These are phyloP conservation scores for Podabrus alpinus DNA, from an alignment of 2,888 invertebrate genomes.

Conservation along the genomic window DNA sequence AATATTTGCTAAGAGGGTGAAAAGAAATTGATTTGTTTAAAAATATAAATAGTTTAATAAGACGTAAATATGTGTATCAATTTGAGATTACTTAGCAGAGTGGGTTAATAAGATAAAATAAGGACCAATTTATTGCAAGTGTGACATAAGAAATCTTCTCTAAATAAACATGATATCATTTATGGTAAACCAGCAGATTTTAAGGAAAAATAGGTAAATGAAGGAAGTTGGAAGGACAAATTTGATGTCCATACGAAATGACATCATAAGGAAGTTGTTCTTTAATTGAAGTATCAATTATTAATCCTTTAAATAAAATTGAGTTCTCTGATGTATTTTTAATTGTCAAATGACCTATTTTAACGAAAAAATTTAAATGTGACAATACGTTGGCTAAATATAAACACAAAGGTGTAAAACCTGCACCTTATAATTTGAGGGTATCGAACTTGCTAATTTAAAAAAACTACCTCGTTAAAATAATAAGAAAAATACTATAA, in stretches of 20 bases:
- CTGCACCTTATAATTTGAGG: not conserved
- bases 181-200: slow-evolving; percentile 5
- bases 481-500: not conserved
- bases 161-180: slow-evolving; percentile 23
- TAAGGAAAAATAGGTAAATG: slow-evolving; percentile 4
- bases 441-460: not conserved
- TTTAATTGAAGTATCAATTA: not conserved
- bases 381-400: not conserved
- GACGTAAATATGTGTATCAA: not conserved
- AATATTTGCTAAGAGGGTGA: not conserved
- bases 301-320: not conserved
- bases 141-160: slow-evolving; percentile 8
- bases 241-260: not conserved
- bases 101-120: not conserved
- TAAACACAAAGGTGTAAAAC: not conserved
- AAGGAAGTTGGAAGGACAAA: not conserved
- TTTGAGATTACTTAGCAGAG: not conserved
- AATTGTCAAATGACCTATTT: not conserved
- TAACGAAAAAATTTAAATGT: not conserved
- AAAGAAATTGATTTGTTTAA: not conserved
- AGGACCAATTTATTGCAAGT: slow-evolving; percentile 10
- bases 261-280: slow-evolving; percentile 10
- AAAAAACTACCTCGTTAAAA: not conserved
- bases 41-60: not conserved
- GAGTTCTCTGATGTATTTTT: not conserved